These are phyloP conservation scores for Notiomystis cincta DNA, from an alignment of 2,113 vertebrate genomes.

Conservation along the genomic window DNA sequence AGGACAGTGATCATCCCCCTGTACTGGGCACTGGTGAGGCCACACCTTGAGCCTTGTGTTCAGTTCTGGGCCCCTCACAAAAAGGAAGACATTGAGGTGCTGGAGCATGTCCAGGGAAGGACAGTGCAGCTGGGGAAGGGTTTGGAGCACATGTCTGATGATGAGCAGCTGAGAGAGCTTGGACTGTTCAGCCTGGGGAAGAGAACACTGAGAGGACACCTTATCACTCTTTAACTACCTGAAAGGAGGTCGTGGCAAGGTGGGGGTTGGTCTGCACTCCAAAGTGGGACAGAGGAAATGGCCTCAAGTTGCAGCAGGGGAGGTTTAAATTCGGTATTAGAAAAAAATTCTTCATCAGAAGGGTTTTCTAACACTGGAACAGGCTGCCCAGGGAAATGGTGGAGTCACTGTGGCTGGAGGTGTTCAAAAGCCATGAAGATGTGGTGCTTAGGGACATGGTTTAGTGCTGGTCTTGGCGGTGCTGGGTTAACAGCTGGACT, in stretches of 20 bases:
- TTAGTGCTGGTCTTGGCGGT: background rate
- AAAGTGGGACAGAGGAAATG: background rate
- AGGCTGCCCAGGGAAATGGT: background rate
- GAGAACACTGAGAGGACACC: background rate
- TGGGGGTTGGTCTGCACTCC: background rate
- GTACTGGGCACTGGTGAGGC: background rate
- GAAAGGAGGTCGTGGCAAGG: background rate
- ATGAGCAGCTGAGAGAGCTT: background rate
- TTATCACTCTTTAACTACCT: background rate
- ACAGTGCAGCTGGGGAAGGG: background rate
- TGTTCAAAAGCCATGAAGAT: background rate
- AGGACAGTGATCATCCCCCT: background rate
- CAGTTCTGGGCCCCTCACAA: background rate
- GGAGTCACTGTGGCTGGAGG: background rate
- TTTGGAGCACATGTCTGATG: background rate
- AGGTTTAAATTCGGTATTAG: background rate
- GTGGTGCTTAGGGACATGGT: background rate
- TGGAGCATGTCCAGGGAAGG: fast-evolving
- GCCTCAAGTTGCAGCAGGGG: background rate
- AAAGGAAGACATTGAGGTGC: background rate
- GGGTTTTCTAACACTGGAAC: background rate
- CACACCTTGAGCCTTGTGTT: fast-evolving
- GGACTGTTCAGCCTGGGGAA: background rate
- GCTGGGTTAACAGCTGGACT: background rate
- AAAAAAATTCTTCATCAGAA: background rate